Percentiles rank a stretch among this genome's conserved stretches.
These are phyloP conservation scores for Synanthedon myopaeformis DNA, from an alignment of 2,888 invertebrate genomes.

Conservation along the genomic window DNA sequence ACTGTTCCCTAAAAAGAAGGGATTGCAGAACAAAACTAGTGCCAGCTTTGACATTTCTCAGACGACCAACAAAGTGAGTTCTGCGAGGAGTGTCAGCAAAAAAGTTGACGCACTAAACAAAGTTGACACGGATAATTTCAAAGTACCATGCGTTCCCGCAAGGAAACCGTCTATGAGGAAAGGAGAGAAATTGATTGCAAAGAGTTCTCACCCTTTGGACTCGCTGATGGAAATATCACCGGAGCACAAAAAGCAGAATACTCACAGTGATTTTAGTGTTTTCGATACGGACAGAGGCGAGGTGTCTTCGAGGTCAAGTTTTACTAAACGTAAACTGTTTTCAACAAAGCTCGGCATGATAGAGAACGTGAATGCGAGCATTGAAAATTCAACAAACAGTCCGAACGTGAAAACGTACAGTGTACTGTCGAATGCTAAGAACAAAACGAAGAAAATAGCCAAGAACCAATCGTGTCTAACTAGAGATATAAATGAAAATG, in stretches of 20 bases:
- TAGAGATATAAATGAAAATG: not conserved
- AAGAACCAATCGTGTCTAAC: not conserved
- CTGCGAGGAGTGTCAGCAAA: not conserved
- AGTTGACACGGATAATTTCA: too few relatives aligned
- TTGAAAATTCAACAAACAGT: not conserved
- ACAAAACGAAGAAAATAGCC: not conserved
- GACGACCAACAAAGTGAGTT: not conserved
- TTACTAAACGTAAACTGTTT: not conserved
- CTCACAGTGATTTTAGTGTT: not conserved
- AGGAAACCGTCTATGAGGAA: not conserved
- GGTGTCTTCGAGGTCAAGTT: not conserved
- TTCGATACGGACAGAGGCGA: not conserved
- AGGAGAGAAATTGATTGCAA: not conserved
- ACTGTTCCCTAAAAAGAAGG: too few relatives aligned
- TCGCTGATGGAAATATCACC: not conserved
- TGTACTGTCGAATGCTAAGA: not conserved
- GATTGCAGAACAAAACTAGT: too few relatives aligned
- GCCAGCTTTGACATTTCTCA: not conserved
- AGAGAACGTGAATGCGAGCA: not conserved
- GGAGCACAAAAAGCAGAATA: not conserved
- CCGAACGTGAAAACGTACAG: not conserved
- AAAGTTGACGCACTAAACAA: too few relatives aligned
- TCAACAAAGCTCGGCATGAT: not conserved
- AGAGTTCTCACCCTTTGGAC: not conserved
- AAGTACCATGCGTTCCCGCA: too few relatives aligned